Conservation (phyloP, 2,888 invertebrate genomes). For the Acanthosepion esculentum region DNA sequence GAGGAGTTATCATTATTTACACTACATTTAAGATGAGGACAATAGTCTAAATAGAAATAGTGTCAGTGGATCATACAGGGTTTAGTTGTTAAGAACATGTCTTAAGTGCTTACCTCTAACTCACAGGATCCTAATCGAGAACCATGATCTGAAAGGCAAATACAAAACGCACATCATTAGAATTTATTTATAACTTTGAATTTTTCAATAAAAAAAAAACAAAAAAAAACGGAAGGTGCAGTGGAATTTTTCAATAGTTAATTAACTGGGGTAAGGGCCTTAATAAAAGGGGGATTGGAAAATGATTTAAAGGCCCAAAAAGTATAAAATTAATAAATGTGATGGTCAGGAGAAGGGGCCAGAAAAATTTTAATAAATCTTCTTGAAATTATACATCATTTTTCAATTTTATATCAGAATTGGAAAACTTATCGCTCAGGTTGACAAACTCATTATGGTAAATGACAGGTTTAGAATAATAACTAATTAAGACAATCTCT, state of each 20-base stretch:
- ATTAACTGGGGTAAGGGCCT: neutral
- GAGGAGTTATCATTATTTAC: no score
- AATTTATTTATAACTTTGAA: neutral
- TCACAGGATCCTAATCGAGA: neutral
- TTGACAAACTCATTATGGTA: no score
- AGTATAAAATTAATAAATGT: neutral
- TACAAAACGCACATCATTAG: neutral
- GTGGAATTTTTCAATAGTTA: no score
- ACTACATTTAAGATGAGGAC: no score
- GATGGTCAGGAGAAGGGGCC: neutral
- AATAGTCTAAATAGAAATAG: no score
- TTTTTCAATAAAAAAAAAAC: neutral
- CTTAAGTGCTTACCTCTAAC: neutral
- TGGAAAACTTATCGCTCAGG: no score
- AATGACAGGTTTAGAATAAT: no score
- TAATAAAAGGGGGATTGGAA: neutral
- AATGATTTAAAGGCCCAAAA: neutral
- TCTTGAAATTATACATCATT: no score
- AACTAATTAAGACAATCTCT: no score
- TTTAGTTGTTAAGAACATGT: neutral
- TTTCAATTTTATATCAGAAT: no score
- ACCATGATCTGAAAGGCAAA: neutral
- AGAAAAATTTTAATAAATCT: neutral
- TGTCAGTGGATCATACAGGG: no score
- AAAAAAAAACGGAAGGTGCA: neutral